Percentiles rank a stretch among this genome's conserved stretches.
Conservation (phyloP, 2,113 vertebrate genomes). For the Cariama cristata region DNA sequence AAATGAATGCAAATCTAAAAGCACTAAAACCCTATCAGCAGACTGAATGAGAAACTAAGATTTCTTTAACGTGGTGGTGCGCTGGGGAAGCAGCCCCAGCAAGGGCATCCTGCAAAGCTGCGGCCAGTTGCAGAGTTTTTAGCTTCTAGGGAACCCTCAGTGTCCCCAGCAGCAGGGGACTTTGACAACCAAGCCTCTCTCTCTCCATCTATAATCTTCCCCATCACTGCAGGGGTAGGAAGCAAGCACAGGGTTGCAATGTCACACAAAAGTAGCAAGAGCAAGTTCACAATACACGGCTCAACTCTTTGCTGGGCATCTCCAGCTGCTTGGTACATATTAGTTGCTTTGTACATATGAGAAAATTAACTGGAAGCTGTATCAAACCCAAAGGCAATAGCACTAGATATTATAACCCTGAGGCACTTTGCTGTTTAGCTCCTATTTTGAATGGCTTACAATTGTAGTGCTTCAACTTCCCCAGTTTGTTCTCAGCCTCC, state of each 20-base stretch:
- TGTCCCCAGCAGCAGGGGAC: not conserved
- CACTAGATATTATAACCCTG: not conserved
- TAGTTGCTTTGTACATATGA: not conserved
- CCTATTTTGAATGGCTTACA: not conserved
- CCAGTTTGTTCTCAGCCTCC: not conserved
- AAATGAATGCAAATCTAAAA: constrained; percentile 12
- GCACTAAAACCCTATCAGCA: not conserved
- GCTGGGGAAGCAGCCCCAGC: not conserved
- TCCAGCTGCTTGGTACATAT: not conserved
- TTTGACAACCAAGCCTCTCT: not conserved
- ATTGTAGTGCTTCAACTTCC: not conserved
- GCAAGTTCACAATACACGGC: accelerated
- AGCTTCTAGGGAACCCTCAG: not conserved
- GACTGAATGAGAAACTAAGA: not conserved
- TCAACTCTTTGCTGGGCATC: not conserved
- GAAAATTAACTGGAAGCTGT: not conserved
- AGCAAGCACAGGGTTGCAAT: not conserved
- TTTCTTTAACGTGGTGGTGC: not conserved
- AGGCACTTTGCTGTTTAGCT: not conserved
- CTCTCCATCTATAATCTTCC: not conserved
- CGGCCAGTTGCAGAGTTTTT: not conserved
- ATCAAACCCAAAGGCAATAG: not conserved
- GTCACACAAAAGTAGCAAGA: not conserved
- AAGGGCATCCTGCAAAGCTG: not conserved
- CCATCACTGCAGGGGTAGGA: not conserved